Conservation (phyloP, 1,140 invertebrate genomes). For the Drosophila athabasca region DNA sequence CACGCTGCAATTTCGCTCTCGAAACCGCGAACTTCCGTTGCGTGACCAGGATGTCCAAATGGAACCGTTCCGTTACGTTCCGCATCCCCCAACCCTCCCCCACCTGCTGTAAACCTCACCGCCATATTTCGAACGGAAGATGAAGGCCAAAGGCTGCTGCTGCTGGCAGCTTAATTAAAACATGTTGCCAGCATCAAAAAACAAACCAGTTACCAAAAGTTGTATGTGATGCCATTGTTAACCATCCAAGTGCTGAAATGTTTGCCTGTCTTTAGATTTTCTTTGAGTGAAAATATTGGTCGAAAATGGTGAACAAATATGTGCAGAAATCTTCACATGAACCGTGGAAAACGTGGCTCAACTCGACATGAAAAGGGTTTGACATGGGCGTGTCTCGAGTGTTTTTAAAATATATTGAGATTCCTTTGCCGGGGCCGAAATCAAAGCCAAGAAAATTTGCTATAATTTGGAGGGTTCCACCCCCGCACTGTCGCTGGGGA, state of each 20-base stretch:
- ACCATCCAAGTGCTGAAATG: conserved; percentile 21
- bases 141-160: conserved; percentile 10
- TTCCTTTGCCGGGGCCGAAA: conserved; percentile 41
- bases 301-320: conserved; percentile 32
- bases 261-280: background rate
- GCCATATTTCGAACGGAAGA: background rate
- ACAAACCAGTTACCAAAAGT: conserved; percentile 19
- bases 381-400: conserved; percentile 48
- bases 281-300: conserved; percentile 12
- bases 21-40: conserved; percentile 48
- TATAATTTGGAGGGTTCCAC: conserved; percentile 34
- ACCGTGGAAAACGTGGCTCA: conserved; percentile 24
- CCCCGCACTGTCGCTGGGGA: background rate
- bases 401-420: conserved; percentile 50
- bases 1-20: conserved; percentile 35
- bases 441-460: conserved; percentile 43
- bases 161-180: conserved; percentile 68
- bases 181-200: conserved; percentile 56
- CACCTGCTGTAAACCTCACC: background rate
- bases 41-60: conserved; percentile 42
- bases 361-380: conserved; percentile 75
- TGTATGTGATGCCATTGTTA: conserved; percentile 17
- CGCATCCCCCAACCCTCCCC: background rate
- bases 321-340: conserved; percentile 25
- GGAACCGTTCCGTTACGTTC: background rate